Conservation (phyloP, 2,888 invertebrate species). For the Helobdella robusta region DNA sequence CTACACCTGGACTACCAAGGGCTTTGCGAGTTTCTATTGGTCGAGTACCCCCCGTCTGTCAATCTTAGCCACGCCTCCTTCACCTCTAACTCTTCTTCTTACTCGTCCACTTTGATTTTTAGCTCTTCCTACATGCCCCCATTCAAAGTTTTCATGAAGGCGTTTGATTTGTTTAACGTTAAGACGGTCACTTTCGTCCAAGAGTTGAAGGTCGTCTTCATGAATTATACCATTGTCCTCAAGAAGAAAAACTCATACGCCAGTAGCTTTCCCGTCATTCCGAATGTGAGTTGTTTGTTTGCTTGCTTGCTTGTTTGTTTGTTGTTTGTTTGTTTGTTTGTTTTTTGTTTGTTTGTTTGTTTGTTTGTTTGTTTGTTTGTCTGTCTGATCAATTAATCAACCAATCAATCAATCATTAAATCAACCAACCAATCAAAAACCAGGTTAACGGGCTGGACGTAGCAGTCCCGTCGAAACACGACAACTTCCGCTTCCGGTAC, state of each 20-base stretch:
- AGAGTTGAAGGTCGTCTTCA: background rate
- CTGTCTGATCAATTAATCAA: too few relatives aligned
- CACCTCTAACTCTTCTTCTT: too few relatives aligned
- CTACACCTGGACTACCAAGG: conserved; percentile 17
- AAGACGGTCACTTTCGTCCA: background rate
- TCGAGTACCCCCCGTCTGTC: background rate
- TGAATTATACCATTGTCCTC: background rate
- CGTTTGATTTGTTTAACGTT: background rate
- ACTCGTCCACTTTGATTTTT: background rate
- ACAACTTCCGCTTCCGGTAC: background rate
- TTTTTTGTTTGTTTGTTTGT: too few relatives aligned
- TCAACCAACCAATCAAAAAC: too few relatives aligned
- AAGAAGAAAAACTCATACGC: background rate
- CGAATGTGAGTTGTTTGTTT: background rate
- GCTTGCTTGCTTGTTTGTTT: too few relatives aligned
- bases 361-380: too few relatives aligned
- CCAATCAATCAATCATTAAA: too few relatives aligned
- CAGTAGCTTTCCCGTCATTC: background rate
- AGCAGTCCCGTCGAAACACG: conserved; percentile 3
- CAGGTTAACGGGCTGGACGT: conserved; percentile 6
- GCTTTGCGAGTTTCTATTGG: conserved; percentile 4
- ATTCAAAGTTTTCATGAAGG: background rate
- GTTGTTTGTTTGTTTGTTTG: too few relatives aligned
- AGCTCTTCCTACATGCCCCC: background rate
- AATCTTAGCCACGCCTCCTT: too few relatives aligned